Conservation (phyloP, 2,888 invertebrate species). For the Nymphalis c-album region DNA sequence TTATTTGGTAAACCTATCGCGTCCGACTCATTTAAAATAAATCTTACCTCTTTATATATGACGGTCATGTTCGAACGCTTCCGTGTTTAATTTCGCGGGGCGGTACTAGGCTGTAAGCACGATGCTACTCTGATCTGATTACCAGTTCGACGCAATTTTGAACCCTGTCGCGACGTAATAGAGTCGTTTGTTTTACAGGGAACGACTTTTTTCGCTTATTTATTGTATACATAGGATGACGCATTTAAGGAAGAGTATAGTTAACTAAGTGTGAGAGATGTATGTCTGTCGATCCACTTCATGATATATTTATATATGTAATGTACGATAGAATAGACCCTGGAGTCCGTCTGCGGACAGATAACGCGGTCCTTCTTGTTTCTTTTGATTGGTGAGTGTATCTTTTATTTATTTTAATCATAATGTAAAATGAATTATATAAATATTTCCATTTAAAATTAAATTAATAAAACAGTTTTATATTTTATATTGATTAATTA, state of each 20-base stretch:
- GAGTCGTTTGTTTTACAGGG: constrained; percentile 15
- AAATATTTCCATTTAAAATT: not conserved
- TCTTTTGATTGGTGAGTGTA: constrained; percentile 68
- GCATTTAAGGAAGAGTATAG: constrained; percentile 59
- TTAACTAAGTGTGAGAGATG: constrained; percentile 45
- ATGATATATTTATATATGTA: constrained; percentile 44
- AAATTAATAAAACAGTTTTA: no score
- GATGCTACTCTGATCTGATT: constrained; percentile 19
- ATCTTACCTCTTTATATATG: not conserved
- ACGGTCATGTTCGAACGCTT: not conserved
- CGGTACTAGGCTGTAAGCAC: constrained; percentile 17
- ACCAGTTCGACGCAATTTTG: constrained; percentile 13
- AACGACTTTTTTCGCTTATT: constrained; percentile 34
- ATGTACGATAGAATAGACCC: constrained; percentile 50
- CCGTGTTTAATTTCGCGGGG: constrained; percentile 1
- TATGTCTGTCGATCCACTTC: constrained; percentile 45
- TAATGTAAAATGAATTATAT: not conserved
- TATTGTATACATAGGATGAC: constrained; percentile 40
- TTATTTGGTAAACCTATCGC: constrained; percentile 8
- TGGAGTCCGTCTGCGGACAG: constrained; percentile 50
- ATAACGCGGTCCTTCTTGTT: constrained; percentile 59
- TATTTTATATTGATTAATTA: no score
- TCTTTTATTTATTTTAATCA: not conserved
- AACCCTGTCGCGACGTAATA: constrained; percentile 15
- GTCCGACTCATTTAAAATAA: constrained; percentile 10